Conservation (phyloP, 2,888 invertebrate genomes). For the Drosophila tripunctata region DNA sequence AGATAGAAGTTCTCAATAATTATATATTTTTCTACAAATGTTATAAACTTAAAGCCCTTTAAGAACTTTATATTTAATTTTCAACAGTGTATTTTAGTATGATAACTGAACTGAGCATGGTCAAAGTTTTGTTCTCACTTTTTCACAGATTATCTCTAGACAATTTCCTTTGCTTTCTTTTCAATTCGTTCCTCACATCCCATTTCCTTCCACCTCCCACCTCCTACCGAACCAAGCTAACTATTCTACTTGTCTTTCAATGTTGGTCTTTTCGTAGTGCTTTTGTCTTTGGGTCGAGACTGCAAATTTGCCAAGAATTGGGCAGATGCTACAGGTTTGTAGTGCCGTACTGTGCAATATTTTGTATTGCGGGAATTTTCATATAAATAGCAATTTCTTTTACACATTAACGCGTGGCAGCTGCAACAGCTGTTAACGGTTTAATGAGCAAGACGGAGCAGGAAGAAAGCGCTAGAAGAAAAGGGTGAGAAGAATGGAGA, state of each 20-base stretch:
- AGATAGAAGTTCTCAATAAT: too few species aligned
- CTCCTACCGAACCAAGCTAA: too few species aligned
- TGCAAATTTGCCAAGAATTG: neutral
- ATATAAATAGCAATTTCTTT: slow-evolving; percentile 65
- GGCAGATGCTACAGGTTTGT: slow-evolving; percentile 6
- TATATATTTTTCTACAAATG: too few species aligned
- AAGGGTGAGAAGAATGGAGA: neutral
- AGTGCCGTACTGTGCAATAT: slow-evolving; percentile 30
- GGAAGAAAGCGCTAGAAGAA: neutral
- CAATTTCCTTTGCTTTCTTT: neutral
- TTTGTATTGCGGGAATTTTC: slow-evolving; percentile 31
- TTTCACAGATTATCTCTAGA: slow-evolving; percentile 49
- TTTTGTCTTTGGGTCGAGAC: neutral
- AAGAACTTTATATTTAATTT: too few species aligned
- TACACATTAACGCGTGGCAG: slow-evolving; percentile 51
- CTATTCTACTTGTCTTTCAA: neutral
- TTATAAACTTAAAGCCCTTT: too few species aligned
- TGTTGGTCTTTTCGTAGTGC: too few species aligned
- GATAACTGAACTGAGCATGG: neutral
- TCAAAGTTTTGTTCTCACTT: slow-evolving; percentile 37
- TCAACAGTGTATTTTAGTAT: too few species aligned
- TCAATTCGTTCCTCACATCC: too few species aligned
- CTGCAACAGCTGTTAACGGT: slow-evolving; percentile 24
- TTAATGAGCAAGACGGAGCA: neutral
- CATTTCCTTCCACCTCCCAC: too few species aligned